A percentile compares a stretch with the other conserved stretches of the same genome.
phyloP scores from a whole-genome alignment of 2,113 vertebrate species.

The Callopanchax toddi region DNA sequence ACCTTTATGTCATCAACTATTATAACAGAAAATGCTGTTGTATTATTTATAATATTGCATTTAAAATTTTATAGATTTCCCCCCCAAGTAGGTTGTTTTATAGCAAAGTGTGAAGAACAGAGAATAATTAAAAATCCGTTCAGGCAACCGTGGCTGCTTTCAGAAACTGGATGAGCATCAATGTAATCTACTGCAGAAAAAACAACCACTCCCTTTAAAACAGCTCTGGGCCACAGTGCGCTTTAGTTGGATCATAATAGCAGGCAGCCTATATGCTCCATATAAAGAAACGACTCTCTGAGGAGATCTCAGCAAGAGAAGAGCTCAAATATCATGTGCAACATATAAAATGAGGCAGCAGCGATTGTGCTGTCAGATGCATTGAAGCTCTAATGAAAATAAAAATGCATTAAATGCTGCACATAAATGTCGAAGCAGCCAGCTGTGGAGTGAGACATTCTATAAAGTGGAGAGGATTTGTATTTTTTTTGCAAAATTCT shows the following conservation, averaged over 20 bases:
- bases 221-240: background rate
- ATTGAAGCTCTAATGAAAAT: constrained; percentile 59
- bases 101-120: background rate
- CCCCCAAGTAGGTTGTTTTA: too few relatives aligned
- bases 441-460: constrained; percentile 52
- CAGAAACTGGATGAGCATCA: background rate
- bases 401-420: constrained; percentile 49
- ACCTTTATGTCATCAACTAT: too few relatives aligned
- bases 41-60: too few relatives aligned
- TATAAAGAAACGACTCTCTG: constrained; percentile 2
- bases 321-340: constrained; percentile 17
- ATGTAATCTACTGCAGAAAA: background rate
- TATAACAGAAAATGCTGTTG: too few relatives aligned
- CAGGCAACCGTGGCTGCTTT: background rate
- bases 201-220: constrained; percentile 10
- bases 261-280: background rate
- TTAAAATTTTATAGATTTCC: background rate
- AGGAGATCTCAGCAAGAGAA: constrained; percentile 11
- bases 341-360: constrained; percentile 15
- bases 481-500: constrained; percentile 58
- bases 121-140: background rate
- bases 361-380: constrained; percentile 31
- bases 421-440: constrained; percentile 53
- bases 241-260: background rate
- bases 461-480: constrained; percentile 44